Conservation (phyloP, 2,113 vertebrate genomes). For the Sturnus vulgaris region DNA sequence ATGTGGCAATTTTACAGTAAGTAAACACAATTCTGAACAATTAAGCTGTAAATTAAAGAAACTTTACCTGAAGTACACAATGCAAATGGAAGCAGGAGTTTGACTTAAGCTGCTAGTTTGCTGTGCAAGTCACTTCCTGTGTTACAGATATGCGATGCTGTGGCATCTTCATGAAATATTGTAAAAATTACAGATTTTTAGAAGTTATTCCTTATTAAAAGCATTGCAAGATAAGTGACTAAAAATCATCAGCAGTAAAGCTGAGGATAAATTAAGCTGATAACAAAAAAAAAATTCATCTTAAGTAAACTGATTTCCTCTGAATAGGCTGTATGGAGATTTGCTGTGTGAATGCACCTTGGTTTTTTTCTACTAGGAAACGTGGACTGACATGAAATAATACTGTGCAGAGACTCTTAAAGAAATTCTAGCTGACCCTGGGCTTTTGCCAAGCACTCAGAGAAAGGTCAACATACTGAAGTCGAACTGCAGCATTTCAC, state of each 20-base stretch:
- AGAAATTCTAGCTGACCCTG: conserved; percentile 42
- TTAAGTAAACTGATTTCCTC: not conserved
- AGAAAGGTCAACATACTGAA: conserved; percentile 56
- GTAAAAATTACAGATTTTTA: not conserved
- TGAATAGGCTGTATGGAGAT: not conserved
- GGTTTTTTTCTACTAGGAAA: not conserved
- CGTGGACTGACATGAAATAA: not conserved
- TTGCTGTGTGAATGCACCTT: not conserved
- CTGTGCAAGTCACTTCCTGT: not conserved
- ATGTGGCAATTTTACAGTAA: not conserved
- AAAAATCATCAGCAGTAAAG: not conserved
- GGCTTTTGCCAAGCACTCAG: conserved; percentile 19
- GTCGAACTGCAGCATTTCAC: not conserved
- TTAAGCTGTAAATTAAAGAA: not conserved
- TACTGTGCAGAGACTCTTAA: not conserved
- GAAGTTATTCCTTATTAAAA: not conserved
- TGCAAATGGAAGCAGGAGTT: not conserved
- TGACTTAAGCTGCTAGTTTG: not conserved
- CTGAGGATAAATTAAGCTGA: not conserved
- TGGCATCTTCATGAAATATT: not conserved
- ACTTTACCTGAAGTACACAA: not conserved
- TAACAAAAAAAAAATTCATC: not conserved
- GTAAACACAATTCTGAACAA: not conserved
- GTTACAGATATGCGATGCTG: not conserved
- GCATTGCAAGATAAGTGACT: not conserved